A percentile compares a stretch with the other conserved stretches of the same genome.
Conservation (phyloP, 2,113 vertebrate genomes). For the Carassius auratus region DNA sequence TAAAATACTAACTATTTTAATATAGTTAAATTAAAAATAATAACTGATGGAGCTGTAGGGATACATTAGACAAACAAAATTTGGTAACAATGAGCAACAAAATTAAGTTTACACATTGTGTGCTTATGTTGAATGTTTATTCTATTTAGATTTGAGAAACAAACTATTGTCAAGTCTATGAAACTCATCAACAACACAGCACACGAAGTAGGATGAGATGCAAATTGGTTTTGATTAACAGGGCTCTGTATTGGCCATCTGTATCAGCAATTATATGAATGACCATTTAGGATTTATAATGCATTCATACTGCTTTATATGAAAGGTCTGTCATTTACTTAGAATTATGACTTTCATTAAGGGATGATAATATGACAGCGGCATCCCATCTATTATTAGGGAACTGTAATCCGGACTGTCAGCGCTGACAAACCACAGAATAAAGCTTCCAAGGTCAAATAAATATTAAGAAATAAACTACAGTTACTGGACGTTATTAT, state of each 20-base stretch:
- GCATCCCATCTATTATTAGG: conserved; percentile 27
- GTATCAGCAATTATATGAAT: conserved; percentile 52
- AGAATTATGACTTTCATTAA: conserved; percentile 50
- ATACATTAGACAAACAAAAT: not conserved
- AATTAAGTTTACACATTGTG: not conserved
- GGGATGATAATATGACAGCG: conserved; percentile 22
- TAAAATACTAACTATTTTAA: not conserved
- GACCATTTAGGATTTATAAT: conserved; percentile 46
- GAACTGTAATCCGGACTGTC: not conserved
- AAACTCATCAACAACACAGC: conserved; percentile 27
- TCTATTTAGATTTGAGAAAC: not conserved
- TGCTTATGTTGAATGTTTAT: conserved; percentile 1
- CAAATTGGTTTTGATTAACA: conserved; percentile 52
- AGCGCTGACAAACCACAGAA: conserved; percentile 3
- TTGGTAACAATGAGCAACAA: not conserved
- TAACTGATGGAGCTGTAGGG: not conserved
- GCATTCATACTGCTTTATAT: conserved; percentile 43
- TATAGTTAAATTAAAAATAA: not conserved
- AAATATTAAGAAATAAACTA: not conserved
- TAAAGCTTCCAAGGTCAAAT: conserved; percentile 36
- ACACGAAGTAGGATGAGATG: conserved; percentile 36
- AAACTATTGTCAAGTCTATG: conserved; percentile 12
- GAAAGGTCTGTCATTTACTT: conserved; percentile 28
- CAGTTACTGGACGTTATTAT: not conserved
- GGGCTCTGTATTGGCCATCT: conserved; percentile 49